Evolutionary conservation across 2,888 invertebrate genomes (phyloP).

Genomic region (Caenorhabditis sp.): DNA sequence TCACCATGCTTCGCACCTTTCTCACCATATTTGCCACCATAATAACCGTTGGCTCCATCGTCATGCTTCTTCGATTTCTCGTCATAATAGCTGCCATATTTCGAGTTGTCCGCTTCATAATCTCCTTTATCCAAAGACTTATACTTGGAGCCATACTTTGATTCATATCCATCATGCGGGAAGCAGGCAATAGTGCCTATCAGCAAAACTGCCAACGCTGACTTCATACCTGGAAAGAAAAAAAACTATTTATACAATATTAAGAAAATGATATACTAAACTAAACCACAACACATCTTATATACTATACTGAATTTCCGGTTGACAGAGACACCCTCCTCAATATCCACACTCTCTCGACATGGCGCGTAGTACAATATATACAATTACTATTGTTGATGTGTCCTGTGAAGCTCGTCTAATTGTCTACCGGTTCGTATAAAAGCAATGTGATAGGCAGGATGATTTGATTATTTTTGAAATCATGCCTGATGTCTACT

Average conservation of each 20-base stretch:
- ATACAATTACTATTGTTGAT: neutral
- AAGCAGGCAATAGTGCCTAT: neutral
- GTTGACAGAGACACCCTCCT: neutral
- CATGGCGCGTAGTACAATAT: neutral
- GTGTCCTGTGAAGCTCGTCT: neutral
- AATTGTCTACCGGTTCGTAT: neutral
- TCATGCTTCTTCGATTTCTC: conserved; percentile 25
- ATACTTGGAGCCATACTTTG: conserved; percentile 32
- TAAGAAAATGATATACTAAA: neutral
- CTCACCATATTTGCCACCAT: conserved; percentile 43
- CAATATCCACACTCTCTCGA: neutral
- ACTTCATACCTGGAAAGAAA: neutral
- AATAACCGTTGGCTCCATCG: conserved; percentile 34
- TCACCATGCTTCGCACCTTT: conserved; percentile 27
- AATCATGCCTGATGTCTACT: too few species aligned
- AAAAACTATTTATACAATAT: neutral
- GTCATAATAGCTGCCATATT: conserved; percentile 33
- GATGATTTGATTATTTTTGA: neutral
- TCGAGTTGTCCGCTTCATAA: conserved; percentile 32
- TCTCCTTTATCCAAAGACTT: conserved; percentile 36
- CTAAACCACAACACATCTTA: neutral
- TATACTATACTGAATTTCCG: conserved; percentile 1
- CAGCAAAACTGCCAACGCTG: neutral
- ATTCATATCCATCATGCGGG: conserved; percentile 15
- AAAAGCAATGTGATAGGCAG: neutral